Base-by-base conservation (phyloP, 1,140 invertebrate species). In the Drosophila virilis region DNA sequence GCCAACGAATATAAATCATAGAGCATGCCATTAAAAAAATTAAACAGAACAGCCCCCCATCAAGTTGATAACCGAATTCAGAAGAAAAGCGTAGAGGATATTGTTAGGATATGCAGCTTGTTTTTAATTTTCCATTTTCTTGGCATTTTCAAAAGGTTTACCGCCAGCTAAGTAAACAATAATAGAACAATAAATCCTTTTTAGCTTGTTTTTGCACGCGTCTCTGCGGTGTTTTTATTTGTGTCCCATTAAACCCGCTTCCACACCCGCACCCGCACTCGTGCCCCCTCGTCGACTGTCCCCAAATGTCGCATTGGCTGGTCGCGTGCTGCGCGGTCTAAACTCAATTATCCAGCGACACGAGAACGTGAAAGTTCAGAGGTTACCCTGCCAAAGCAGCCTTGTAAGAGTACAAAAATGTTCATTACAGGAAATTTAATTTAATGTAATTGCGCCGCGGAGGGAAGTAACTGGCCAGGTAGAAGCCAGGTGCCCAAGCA, bases 381-480 rank as follows among this genome's bases (percentile, higher is more conserved):
- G 64, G 59, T 64, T 52, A 9, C 13, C 17, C 28, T 28, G 22
- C 22, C 22, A 33, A 12, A 42, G 32, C 8, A 57, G 32, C 62
- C 46, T 73, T 73, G 60, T 52, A 59, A 74, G 64, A 67, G 48
- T 54, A 73, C 54, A 77, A 70, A 76, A 86, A 88, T 79, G 76
- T 83, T 82, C 83, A 86, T 86, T 88, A 82, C 76, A 75, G 76
- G 79, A 83, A 74, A 83, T 83, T 83, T 72, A 74, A 83, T 88
- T 88, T 83, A 79, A 77, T 59, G 65, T 77, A 80, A 81, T 80
- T 81, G 78, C 64, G 15, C 22, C 13, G n/a, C 0, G 6, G 35
- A n/a, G 37, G 45, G 2, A 12, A 13, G 33, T 58, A 57, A 43
- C 55, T 70, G 59, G 59, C 35, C 45, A 17, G 43, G 17, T 48